Evolutionary conservation across 64 coral and sea anemone genomes (phyloP).

Genomic region (Anthopleura sola): DNA sequence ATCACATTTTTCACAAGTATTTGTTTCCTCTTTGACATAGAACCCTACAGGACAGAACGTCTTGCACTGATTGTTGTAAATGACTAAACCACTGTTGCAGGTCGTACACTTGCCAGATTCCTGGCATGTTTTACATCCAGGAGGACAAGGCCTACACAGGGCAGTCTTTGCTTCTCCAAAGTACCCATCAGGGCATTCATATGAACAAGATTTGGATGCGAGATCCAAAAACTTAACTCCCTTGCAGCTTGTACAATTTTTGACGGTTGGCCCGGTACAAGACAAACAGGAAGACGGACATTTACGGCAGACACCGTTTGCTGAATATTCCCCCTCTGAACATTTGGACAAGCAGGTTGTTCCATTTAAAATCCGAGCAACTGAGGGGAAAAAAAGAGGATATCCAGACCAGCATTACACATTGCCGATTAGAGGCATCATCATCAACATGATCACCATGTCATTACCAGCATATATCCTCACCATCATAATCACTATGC

Average conservation of each 20-base stretch:
- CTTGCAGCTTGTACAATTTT: conserved; percentile 77
- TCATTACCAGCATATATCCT: too few relatives aligned
- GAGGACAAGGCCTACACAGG: conserved; percentile 63
- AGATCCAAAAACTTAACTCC: conserved; percentile 81
- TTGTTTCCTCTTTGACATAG: conserved; percentile 43
- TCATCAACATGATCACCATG: too few relatives aligned
- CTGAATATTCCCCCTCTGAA: conserved; percentile 38
- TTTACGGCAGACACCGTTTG: conserved; percentile 35
- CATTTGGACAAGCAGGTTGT: conserved; percentile 47
- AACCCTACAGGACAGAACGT: conserved; percentile 67
- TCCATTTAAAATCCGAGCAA: conserved; percentile 40
- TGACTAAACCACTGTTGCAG: conserved; percentile 52
- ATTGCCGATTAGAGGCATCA: background rate
- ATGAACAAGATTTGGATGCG: conserved; percentile 57
- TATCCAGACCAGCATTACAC: background rate
- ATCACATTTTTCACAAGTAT: conserved; percentile 77
- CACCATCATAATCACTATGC: background rate
- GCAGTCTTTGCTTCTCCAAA: conserved; percentile 60
- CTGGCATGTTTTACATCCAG: conserved; percentile 66
- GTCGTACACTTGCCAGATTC: conserved; percentile 38
- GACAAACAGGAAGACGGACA: conserved; percentile 64
- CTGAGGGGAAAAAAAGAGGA: conserved; percentile 34
- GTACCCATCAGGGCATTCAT: conserved; percentile 68
- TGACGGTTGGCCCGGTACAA: conserved; percentile 64
- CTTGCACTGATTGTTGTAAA: conserved; percentile 54